Evolutionary conservation across 2,113 vertebrate species (phyloP).

Genomic region (Thermophis baileyi): DNA sequence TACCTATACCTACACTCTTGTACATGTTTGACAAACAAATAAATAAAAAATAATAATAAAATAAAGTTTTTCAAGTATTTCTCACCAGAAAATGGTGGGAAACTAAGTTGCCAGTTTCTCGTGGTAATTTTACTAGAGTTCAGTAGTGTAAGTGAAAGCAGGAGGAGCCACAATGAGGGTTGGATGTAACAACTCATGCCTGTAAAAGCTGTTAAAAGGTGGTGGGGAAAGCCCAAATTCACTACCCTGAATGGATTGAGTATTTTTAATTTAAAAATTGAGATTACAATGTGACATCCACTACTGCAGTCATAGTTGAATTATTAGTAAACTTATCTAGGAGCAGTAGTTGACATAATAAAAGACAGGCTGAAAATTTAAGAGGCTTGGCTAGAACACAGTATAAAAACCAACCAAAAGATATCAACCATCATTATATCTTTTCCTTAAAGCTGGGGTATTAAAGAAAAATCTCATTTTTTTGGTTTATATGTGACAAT

Average conservation of each 20-base stretch:
- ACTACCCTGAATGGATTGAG: not conserved
- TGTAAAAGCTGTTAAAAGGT: not conserved
- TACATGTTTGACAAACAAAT: no score
- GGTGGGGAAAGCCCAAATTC: not conserved
- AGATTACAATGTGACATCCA: not conserved
- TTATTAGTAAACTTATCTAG: not conserved
- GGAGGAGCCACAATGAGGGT: not conserved
- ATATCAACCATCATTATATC: not conserved
- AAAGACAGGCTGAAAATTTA: not conserved
- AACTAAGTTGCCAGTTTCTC: not conserved
- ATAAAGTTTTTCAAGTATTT: not conserved
- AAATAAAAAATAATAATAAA: no score
- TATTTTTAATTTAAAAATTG: not conserved
- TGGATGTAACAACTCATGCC: not conserved
- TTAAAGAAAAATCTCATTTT: constrained; percentile 17
- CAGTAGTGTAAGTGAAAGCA: not conserved
- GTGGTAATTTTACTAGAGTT: not conserved
- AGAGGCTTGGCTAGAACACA: not conserved
- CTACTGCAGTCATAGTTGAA: not conserved
- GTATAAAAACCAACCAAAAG: not conserved
- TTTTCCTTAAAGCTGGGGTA: constrained; percentile 8
- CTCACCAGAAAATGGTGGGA: not conserved
- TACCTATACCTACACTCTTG: no score
- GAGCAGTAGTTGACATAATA: not conserved
- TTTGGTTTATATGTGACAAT: constrained; percentile 20